These are phyloP conservation scores for Mastomys natalensis DNA, from an alignment of 2,113 vertebrate species.

Conservation along the genomic window DNA sequence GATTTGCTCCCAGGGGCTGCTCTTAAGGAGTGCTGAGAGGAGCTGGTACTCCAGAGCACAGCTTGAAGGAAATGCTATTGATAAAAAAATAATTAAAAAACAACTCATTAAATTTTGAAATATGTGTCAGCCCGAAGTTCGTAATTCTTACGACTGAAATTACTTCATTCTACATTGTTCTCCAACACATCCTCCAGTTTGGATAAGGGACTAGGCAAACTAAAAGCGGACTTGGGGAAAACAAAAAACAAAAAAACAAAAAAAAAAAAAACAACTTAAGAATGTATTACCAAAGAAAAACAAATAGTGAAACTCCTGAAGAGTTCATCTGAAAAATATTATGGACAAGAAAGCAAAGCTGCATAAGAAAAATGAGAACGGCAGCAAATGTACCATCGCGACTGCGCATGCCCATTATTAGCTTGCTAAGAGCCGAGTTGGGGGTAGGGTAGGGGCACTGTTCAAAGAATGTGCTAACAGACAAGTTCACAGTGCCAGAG, in stretches of 20 bases:
- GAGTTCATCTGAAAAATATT: slow-evolving; percentile 20
- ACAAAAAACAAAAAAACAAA: background rate
- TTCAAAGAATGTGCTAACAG: slow-evolving; percentile 6
- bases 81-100: background rate
- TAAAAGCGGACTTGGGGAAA: background rate
- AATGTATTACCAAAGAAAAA: slow-evolving; percentile 39
- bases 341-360: slow-evolving; percentile 18
- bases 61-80: background rate
- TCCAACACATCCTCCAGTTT: background rate
- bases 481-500: slow-evolving; percentile 33
- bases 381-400: background rate
- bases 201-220: slow-evolving; percentile 46
- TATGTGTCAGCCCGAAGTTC: background rate
- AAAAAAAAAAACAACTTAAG: slow-evolving; percentile 35
- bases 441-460: background rate
- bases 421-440: background rate
- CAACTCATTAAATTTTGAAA: background rate
- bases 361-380: background rate
- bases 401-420: background rate
- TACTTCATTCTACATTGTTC: slow-evolving; percentile 1
- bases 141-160: slow-evolving; percentile 40
- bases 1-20: slow-evolving; percentile 34
- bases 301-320: background rate
- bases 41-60: background rate
- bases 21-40: background rate